Evolutionary conservation across 2,888 invertebrate species (phyloP).

Genomic region (Amphipyra tragopoginis): DNA sequence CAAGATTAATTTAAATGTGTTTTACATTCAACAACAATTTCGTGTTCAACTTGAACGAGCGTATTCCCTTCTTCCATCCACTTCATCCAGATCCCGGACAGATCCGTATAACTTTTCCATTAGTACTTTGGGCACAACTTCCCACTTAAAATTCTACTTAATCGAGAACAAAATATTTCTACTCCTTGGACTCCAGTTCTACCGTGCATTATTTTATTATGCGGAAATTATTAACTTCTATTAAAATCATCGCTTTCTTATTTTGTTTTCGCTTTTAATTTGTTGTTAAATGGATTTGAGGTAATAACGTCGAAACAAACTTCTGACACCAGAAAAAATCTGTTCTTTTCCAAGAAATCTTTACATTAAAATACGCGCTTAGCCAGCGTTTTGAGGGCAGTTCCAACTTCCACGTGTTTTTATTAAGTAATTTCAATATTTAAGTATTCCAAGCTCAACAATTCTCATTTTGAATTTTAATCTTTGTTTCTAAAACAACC

Average conservation of each 20-base stretch:
- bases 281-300: constrained; percentile 40
- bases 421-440: constrained; percentile 30
- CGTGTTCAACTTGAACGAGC: constrained; percentile 67
- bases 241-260: constrained; percentile 60
- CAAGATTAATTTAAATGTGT: constrained; percentile 67
- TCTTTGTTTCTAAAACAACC: constrained; percentile 8
- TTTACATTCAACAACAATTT: constrained; percentile 73
- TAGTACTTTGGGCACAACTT: constrained; percentile 77
- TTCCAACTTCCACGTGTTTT: constrained; percentile 35
- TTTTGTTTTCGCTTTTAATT: constrained; percentile 49
- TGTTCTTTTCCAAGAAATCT: constrained; percentile 12
- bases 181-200: constrained; percentile 62
- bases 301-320: constrained; percentile 18
- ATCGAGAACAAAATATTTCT: constrained; percentile 76
- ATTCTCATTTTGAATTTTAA: constrained; percentile 29
- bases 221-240: constrained; percentile 67
- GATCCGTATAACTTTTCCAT: constrained; percentile 80
- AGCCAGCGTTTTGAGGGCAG: constrained; percentile 10
- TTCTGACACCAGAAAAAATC: constrained; percentile 22
- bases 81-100: constrained; percentile 66
- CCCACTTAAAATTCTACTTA: constrained; percentile 79
- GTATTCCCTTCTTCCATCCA: constrained; percentile 70
- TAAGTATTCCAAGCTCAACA: constrained; percentile 29
- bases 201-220: constrained; percentile 70
- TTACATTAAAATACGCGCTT: constrained; percentile 14